Base-by-base conservation (phyloP, 2,888 invertebrate species). In the Antitype chi region DNA sequence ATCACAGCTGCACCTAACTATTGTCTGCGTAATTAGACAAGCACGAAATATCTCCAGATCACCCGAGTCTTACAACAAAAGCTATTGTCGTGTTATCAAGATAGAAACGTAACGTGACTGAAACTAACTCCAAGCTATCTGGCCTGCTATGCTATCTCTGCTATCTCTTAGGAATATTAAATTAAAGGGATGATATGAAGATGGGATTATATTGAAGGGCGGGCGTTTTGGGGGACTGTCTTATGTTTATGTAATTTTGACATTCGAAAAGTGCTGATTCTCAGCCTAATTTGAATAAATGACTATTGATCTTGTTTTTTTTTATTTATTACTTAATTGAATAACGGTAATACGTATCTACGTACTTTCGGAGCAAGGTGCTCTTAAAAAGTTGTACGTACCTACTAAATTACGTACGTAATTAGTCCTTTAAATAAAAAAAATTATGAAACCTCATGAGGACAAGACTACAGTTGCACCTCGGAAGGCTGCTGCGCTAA, bases 1-100 rank as follows among this genome's bases (percentile, higher is more conserved):
- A 72, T 78, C 67, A 88, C 74, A 86, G 60, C 49, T 80, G 76
- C 70, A 75, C 62, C 62, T 69, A 64, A 69, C 73, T 71, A 80
- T 88, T 86, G 84, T 84, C 72, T 59, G 72, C 81, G 76, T 87
- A 89, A 89, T 85, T 80, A 86, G 80, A 78, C 84, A 80, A 81
- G 55, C 75, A 75, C 78, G 70, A 82, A 87, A 80, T 82, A 85
- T 77, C 89, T 85, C 63, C 77, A 75, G 85, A 87, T 83, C 74
- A 80, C 68, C 73, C 59, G 73, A 67, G 64, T 81, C 79, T 84
- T 86, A 87, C 86, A 88, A 92, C 92, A 92, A 92, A 91, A 90
- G 89, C 91, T 89, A 91, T 92, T 92, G 92, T 92, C 77, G 84
- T 89, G 78, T 86, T 89, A 92, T 92, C 90, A 89, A 88, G 92